Percentiles rank a stretch among this genome's conserved stretches.
Conservation (phyloP, 1,140 invertebrate genomes). For the Drosophila novamexicana region DNA sequence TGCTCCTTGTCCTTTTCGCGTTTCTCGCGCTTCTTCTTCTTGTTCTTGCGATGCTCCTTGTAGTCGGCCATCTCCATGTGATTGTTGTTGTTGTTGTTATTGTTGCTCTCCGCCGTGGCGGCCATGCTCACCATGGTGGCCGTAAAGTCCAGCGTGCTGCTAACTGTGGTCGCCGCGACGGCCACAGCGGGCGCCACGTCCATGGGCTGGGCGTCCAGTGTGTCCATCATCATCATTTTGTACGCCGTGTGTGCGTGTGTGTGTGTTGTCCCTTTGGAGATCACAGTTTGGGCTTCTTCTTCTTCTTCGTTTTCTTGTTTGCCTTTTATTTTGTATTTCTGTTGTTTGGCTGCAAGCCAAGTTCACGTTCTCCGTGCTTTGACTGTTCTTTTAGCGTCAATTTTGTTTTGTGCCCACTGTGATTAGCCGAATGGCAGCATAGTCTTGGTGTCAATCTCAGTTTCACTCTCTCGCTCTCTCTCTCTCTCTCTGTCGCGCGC, state of each 20-base stretch:
- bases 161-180: conserved; percentile 64
- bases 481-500: conserved; percentile 21
- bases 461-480: conserved; percentile 11
- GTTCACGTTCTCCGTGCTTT: conserved; percentile 54
- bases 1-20: conserved; percentile 79
- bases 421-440: conserved; percentile 69
- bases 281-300: conserved; percentile 43
- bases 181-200: conserved; percentile 73
- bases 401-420: conserved; percentile 72
- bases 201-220: conserved; percentile 74
- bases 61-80: conserved; percentile 79
- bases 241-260: conserved; percentile 12
- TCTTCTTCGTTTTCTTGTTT: background rate
- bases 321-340: background rate
- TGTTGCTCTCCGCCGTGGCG: conserved; percentile 68
- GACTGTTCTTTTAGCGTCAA: conserved; percentile 55
- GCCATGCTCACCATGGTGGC: conserved; percentile 74
- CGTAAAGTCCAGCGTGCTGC: conserved; percentile 60
- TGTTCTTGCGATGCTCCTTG: conserved; percentile 81
- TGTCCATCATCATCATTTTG: conserved; percentile 84
- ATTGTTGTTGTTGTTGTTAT: conserved; percentile 61
- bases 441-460: conserved; percentile 35
- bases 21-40: conserved; percentile 83
- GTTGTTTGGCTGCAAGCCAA: conserved; percentile 47
- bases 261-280: conserved; percentile 23